Percentiles rank a stretch among this genome's conserved stretches.
Conservation (phyloP, 2,113 vertebrate species). For the Pithys albifrons region DNA sequence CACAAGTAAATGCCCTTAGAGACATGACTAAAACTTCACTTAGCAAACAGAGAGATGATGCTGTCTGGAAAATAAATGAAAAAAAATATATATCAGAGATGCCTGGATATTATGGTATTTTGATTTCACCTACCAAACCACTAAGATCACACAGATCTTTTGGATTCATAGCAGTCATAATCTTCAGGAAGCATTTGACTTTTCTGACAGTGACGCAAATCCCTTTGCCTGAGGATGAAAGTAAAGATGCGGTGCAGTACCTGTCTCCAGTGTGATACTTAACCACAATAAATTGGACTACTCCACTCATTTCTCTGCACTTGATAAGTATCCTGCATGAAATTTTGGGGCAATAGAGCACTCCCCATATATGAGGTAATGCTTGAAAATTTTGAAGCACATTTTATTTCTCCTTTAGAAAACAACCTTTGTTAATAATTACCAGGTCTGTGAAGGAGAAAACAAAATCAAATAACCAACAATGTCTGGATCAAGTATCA, state of each 20-base stretch:
- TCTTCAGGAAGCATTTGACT: neutral
- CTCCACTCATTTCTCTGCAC: neutral
- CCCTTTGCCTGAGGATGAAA: neutral
- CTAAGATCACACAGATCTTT: neutral
- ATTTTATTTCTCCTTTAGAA: neutral
- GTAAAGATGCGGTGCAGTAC: neutral
- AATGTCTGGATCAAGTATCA: neutral
- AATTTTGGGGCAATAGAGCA: neutral
- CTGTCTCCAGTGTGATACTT: neutral
- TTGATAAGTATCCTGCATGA: neutral
- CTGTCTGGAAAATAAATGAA: neutral
- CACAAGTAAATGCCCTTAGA: neutral
- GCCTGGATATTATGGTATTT: neutral
- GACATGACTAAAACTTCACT: neutral
- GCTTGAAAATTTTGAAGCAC: neutral
- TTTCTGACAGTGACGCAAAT: neutral
- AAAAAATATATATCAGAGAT: neutral
- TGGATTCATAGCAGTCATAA: neutral
- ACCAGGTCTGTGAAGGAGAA: neutral
- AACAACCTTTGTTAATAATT: neutral
- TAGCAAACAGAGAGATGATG: neutral
- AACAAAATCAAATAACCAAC: neutral
- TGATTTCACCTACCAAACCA: neutral
- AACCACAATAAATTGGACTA: neutral
- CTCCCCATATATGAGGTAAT: accelerated